Base-by-base conservation (phyloP, 2,888 invertebrate species). In the Hydrotaea cyrtoneurina region DNA sequence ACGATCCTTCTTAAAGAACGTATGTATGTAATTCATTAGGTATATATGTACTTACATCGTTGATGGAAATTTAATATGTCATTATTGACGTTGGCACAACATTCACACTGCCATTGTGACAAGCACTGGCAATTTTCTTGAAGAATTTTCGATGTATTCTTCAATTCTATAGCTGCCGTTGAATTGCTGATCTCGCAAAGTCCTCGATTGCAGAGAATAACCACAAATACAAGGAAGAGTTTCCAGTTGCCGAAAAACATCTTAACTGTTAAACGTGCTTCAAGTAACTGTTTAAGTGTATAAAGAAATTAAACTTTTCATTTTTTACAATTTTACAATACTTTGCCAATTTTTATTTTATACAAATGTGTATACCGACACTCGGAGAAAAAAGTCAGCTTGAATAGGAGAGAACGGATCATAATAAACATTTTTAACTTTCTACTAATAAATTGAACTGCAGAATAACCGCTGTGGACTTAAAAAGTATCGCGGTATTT, bases 31-130 rank as follows among this genome's bases (percentile, higher is more conserved):
- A n/a, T n/a, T n/a, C n/a, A n/a, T n/a, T n/a, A n/a, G 31, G 31
- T 50, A 43, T 26, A 53, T 53, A 8, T 53, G 13, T 39, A 80
- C 86, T 81, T 78, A 84, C 86, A 62, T 81, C 36, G 82, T 80
- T 86, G 86, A 64, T 84, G 78, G 7, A 86, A 19, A 77, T 84
- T 84, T 57, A 86, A 66, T 73, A 83, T 73, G 72, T 83, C 75
- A 78, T 80, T 82, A 26, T 82, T 69, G 19, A 86, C 73, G 64
- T 82, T 86, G 50, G 78, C 77, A 77, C 86, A 86, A 71, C 86
- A 86, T 71, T 77, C 59, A 72, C 86, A 86, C 21, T 79, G 78
- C 83, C 82, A 84, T 36, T 84, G 74, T 5, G 83, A 66, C 31
- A 66, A 21, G 46, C 86, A 86, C 10, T 17, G 21, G 66, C 86